Percentiles rank a stretch among this genome's conserved stretches.
phyloP scores from a whole-genome alignment of 2,797 vertebrate genomes.

The Brachymystax lenok region DNA sequence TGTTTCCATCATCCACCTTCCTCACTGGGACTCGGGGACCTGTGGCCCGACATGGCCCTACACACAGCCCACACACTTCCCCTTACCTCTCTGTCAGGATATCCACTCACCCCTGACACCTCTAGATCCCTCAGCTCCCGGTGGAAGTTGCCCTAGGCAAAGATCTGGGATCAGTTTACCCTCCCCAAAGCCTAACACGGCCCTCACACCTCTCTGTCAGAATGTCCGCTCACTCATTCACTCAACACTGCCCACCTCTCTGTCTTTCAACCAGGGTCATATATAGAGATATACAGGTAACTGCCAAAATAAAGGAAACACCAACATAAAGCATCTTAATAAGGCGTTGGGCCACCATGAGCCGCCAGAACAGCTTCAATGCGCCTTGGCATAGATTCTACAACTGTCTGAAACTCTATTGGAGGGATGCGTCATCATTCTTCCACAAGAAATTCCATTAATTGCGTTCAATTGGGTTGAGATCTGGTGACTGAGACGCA shows the following conservation, averaged over 20 bases:
- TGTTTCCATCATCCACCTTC: constrained; percentile 24
- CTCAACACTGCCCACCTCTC: neutral
- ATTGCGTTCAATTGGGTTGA: too few relatives aligned
- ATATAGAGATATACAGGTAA: neutral
- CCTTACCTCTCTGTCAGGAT: constrained; percentile 38
- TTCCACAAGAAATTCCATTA: too few relatives aligned
- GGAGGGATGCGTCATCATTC: too few relatives aligned
- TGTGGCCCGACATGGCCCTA: neutral
- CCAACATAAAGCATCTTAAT: too few relatives aligned
- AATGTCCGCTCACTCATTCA: neutral
- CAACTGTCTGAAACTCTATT: too few relatives aligned
- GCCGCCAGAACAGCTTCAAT: too few relatives aligned
- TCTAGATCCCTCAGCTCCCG: neutral
- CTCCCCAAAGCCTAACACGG: neutral
- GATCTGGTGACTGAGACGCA: too few relatives aligned
- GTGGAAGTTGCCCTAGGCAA: neutral
- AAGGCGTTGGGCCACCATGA: too few relatives aligned
- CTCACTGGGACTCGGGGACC: neutral
- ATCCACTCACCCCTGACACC: constrained; percentile 15
- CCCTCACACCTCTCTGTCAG: neutral
- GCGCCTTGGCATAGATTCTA: too few relatives aligned
- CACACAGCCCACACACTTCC: constrained; percentile 28
- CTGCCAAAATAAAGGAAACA: too few relatives aligned
- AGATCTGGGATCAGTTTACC: neutral
- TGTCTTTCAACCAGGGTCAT: neutral